A percentile compares a stretch with the other conserved stretches of the same genome.
These are phyloP conservation scores for Tenthredo amoena DNA, from an alignment of 2,888 invertebrate genomes.

Conservation along the genomic window DNA sequence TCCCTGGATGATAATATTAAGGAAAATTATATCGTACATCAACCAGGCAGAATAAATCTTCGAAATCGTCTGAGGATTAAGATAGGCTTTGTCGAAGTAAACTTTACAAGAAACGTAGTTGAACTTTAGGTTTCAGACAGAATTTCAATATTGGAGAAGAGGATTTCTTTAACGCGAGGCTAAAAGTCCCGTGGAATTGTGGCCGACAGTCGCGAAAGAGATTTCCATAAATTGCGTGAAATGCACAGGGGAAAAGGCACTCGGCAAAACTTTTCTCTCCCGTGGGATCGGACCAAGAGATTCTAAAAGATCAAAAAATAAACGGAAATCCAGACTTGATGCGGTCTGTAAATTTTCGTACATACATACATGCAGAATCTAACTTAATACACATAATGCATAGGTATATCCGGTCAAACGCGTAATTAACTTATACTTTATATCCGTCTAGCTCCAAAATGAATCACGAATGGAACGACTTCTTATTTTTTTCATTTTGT, in stretches of 20 bases:
- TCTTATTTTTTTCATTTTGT: background rate
- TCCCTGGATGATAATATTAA: background rate
- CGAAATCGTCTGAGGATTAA: slow-evolving; percentile 9
- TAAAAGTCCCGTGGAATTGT: slow-evolving; percentile 30
- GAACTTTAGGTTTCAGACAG: slow-evolving; percentile 22
- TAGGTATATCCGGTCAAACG: background rate
- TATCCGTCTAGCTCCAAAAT: background rate
- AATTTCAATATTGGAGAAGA: slow-evolving; percentile 20
- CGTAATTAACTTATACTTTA: background rate
- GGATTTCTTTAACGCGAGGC: slow-evolving; percentile 39
- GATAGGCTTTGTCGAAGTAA: background rate
- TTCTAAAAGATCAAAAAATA: slow-evolving; percentile 28
- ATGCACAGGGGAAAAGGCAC: slow-evolving; percentile 19
- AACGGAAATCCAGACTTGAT: background rate
- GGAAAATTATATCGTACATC: background rate
- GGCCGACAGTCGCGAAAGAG: slow-evolving; percentile 46
- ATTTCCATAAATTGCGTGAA: slow-evolving; percentile 43
- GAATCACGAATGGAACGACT: background rate
- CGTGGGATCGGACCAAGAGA: slow-evolving; percentile 5
- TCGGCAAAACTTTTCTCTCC: slow-evolving; percentile 12
- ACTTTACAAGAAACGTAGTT: slow-evolving; percentile 37
- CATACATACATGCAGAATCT: background rate
- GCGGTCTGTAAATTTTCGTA: background rate
- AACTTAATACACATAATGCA: background rate
- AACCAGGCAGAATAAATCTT: background rate